Percentiles rank a stretch among this genome's conserved stretches.
These are phyloP conservation scores for Maniola hyperantus DNA, from an alignment of 2,888 invertebrate genomes.

Conservation along the genomic window DNA sequence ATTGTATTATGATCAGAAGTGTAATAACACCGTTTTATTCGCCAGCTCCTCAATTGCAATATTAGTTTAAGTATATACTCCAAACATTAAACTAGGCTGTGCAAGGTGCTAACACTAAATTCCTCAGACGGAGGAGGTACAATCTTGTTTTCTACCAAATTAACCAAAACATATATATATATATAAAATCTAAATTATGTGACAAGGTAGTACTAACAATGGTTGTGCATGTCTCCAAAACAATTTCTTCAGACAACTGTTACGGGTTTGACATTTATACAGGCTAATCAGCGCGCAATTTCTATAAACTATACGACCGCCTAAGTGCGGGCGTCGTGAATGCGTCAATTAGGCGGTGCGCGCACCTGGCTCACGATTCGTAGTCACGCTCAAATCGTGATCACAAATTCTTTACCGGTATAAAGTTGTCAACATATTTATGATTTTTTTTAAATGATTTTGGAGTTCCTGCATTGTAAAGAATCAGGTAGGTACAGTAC, in stretches of 20 bases:
- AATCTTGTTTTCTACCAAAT: neutral
- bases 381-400: conserved; percentile 52
- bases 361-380: conserved; percentile 76
- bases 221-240: neutral
- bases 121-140: no score
- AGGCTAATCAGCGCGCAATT: conserved; percentile 48
- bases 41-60: no score
- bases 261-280: conserved; percentile 53
- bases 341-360: conserved; percentile 74
- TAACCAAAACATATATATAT: neutral
- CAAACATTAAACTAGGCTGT: no score
- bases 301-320: conserved; percentile 57
- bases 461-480: no score
- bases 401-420: conserved; percentile 61
- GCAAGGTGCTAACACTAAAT: no score
- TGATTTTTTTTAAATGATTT: no score
- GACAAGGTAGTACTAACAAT: conserved; percentile 1
- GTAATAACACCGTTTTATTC: no score
- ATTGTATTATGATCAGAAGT: no score
- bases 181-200: conserved; percentile 1
- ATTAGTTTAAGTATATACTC: no score
- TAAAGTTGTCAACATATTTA: conserved; percentile 34
- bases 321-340: conserved; percentile 71
- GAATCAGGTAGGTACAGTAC: no score
- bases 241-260: conserved; percentile 44